These are phyloP conservation scores for Notothenia rossii DNA, from an alignment of 2,113 vertebrate species.

Conservation along the genomic window DNA sequence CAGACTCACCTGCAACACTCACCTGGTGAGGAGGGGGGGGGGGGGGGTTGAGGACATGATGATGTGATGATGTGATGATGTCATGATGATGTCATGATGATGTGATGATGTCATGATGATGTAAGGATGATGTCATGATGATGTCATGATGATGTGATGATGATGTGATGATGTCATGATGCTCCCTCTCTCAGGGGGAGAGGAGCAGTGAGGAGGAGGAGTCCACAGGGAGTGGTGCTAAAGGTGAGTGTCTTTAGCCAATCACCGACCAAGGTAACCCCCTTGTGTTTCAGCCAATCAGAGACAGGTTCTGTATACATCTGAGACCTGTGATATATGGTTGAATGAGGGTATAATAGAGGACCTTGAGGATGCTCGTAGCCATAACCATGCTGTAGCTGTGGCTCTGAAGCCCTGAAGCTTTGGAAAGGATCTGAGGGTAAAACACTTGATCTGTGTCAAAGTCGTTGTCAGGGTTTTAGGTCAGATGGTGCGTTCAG, in stretches of 20 bases:
- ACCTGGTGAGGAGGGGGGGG: conserved; percentile 62
- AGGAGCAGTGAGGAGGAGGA: conserved; percentile 69
- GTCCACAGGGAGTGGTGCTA: not conserved
- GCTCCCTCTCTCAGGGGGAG: conserved; percentile 37
- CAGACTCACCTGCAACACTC: conserved; percentile 72
- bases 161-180: not conserved
- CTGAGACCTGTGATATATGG: too few species aligned
- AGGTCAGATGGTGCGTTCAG: too few species aligned
- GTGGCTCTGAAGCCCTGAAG: not conserved
- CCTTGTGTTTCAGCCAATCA: too few species aligned
- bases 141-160: not conserved
- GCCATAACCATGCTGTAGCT: not conserved
- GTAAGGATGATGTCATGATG: too few species aligned
- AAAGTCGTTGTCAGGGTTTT: not conserved
- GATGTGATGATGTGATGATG: not conserved
- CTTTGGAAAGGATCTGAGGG: too few species aligned
- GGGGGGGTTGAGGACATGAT: not conserved
- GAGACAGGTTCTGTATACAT: too few species aligned
- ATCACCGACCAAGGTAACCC: too few species aligned
- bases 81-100: too few species aligned
- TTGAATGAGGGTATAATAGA: too few species aligned
- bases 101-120: not conserved
- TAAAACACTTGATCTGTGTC: too few species aligned
- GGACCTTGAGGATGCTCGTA: not conserved
- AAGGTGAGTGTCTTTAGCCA: conserved; percentile 49